Conservation (phyloP, 2,888 invertebrate genomes). For the Dryadula phaetusa region DNA sequence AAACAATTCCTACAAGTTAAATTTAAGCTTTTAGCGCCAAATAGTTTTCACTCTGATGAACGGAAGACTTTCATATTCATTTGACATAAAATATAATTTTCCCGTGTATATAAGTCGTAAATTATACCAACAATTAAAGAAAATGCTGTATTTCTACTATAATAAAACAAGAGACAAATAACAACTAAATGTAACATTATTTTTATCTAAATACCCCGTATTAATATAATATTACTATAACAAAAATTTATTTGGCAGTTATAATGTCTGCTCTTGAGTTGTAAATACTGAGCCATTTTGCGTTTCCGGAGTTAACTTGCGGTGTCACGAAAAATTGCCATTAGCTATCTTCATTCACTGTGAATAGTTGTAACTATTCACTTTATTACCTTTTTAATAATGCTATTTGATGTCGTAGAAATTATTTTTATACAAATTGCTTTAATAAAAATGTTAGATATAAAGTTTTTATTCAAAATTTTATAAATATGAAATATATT, state of each 20-base stretch:
- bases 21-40: too few relatives aligned
- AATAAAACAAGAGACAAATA: background rate
- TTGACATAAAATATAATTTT: too few relatives aligned
- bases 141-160: too few relatives aligned
- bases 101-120: too few relatives aligned
- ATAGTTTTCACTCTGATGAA: too few relatives aligned
- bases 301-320: conserved; percentile 27
- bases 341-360: conserved; percentile 28
- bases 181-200: background rate
- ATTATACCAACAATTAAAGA: too few relatives aligned
- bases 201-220: background rate
- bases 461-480: too few relatives aligned
- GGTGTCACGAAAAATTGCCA: conserved; percentile 39
- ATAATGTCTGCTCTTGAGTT: conserved; percentile 5
- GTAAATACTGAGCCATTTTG: conserved; percentile 25
- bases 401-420: background rate
- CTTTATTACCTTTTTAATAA: conserved; percentile 27
- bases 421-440: background rate
- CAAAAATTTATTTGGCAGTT: background rate
- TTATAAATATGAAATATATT: too few relatives aligned
- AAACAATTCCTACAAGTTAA: too few relatives aligned
- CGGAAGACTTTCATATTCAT: too few relatives aligned
- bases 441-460: background rate
- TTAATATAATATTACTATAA: conserved; percentile 6
- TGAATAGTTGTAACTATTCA: conserved; percentile 33